Conservation (phyloP, 2,888 invertebrate species). For the Cotesia congregata region DNA sequence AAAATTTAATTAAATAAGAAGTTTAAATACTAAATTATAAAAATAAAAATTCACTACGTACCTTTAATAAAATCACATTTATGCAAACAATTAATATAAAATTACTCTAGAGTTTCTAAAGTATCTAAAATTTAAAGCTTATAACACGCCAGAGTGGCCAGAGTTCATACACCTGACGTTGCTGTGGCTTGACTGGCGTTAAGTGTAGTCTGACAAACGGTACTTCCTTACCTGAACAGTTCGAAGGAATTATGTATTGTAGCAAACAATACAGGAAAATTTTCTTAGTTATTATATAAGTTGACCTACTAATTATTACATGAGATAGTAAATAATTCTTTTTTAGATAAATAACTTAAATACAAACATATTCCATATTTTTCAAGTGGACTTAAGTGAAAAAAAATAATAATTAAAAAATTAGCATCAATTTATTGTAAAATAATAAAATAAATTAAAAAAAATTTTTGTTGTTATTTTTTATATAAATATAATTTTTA, state of each 20-base stretch:
- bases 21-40: background rate
- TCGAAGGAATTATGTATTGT: slow-evolving; percentile 44
- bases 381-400: too few species aligned
- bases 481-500: too few species aligned
- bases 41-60: background rate
- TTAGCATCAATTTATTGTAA: too few species aligned
- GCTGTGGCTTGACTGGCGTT: slow-evolving; percentile 61
- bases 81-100: background rate
- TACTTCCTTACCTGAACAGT: slow-evolving; percentile 65
- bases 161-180: slow-evolving; percentile 60
- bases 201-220: slow-evolving; percentile 64
- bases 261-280: slow-evolving; percentile 57
- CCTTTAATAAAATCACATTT: background rate
- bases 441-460: too few species aligned
- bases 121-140: slow-evolving; percentile 33
- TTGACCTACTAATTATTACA: background rate
- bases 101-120: background rate
- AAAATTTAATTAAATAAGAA: background rate
- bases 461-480: too few species aligned
- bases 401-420: too few species aligned
- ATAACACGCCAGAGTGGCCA: slow-evolving; percentile 41
- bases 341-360: too few species aligned
- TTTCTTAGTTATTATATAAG: slow-evolving; percentile 42
- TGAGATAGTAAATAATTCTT: background rate
- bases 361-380: too few species aligned